Evolutionary conservation across 2,113 vertebrate species (phyloP).

Genomic region (Heterotis niloticus): DNA sequence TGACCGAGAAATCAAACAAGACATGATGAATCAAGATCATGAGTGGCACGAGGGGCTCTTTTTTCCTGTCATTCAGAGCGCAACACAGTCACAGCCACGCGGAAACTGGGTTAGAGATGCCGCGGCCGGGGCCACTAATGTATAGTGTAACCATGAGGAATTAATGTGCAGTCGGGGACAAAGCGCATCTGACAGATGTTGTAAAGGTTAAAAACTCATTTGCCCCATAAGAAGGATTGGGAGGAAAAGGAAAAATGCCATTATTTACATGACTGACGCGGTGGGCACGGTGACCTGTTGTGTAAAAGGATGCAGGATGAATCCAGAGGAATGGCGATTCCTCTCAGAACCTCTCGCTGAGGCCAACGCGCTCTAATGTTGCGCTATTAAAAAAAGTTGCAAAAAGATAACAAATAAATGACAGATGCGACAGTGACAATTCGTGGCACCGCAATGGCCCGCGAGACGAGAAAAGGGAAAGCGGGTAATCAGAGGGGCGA

Average conservation of each 20-base stretch:
- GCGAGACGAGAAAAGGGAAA: neutral
- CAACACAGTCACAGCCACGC: neutral
- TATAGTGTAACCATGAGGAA: slow-evolving; percentile 36
- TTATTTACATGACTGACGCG: neutral
- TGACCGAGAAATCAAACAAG: neutral
- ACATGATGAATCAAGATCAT: neutral
- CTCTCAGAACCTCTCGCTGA: neutral
- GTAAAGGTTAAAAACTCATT: slow-evolving; percentile 22
- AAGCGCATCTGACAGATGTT: slow-evolving; percentile 30
- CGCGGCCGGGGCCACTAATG: slow-evolving; percentile 25
- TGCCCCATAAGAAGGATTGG: slow-evolving; percentile 15
- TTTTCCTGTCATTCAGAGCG: neutral
- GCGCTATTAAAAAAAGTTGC: neutral
- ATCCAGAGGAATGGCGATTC: neutral
- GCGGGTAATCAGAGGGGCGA: neutral
- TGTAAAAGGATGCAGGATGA: neutral
- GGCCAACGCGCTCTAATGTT: neutral
- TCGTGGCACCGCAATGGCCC: neutral
- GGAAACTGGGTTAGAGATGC: neutral
- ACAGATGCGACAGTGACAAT: neutral
- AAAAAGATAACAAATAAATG: neutral
- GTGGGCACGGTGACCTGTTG: neutral
- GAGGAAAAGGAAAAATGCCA: neutral
- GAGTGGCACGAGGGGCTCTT: neutral
- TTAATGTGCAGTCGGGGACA: slow-evolving; percentile 28